These are phyloP conservation scores for Clarias gariepinus DNA, from an alignment of 2,113 vertebrate species.

Conservation along the genomic window DNA sequence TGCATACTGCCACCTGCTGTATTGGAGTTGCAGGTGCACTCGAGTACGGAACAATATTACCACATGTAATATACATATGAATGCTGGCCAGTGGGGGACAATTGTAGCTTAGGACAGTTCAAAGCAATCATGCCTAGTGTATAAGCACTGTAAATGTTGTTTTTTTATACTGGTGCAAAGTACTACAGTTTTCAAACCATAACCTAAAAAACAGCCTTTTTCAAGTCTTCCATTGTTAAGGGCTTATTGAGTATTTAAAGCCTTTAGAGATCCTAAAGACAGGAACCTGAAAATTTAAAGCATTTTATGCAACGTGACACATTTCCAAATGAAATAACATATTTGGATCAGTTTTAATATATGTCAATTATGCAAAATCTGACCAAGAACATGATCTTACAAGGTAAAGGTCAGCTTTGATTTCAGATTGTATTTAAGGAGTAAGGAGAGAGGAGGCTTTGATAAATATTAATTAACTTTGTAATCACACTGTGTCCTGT, in stretches of 20 bases:
- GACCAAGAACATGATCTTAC: background rate
- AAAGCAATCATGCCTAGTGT: too few species aligned
- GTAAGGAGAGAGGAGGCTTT: slow-evolving; percentile 1
- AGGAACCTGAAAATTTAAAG: background rate
- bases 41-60: too few species aligned
- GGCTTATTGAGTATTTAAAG: too few species aligned
- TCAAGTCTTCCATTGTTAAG: background rate
- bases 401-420: background rate
- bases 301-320: background rate
- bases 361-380: background rate
- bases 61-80: too few species aligned
- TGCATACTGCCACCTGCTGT: too few species aligned
- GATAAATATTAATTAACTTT: background rate
- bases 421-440: background rate
- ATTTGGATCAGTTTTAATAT: background rate
- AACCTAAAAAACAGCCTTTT: too few species aligned
- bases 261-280: background rate
- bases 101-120: too few species aligned
- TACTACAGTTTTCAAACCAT: background rate
- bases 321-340: background rate
- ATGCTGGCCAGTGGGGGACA: too few species aligned
- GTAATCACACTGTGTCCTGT: slow-evolving; percentile 7
- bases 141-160: too few species aligned
- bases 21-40: too few species aligned
- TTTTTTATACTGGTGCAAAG: background rate